A percentile compares a stretch with the other conserved stretches of the same genome.
Conservation (phyloP, 1,140 invertebrate species). For the Leptinotarsa texana region DNA sequence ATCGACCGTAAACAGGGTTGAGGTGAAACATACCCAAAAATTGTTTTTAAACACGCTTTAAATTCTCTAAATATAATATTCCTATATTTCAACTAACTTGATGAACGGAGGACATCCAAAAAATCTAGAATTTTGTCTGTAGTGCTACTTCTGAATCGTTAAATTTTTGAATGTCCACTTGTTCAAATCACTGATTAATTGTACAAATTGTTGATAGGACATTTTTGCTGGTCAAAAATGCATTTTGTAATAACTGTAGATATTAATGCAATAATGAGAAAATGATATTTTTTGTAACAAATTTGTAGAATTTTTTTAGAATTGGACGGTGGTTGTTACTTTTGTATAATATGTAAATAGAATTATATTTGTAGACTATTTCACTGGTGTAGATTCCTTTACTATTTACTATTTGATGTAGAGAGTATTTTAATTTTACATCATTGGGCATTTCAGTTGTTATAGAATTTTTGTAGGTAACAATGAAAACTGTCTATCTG, state of each 20-base stretch:
- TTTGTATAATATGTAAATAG: slow-evolving; percentile 31
- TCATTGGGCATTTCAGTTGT: neutral
- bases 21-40: neutral
- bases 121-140: too few species aligned
- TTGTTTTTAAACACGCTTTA: slow-evolving; percentile 38
- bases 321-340: slow-evolving; percentile 26
- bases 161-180: neutral
- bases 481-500: neutral
- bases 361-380: neutral
- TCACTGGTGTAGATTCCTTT: neutral
- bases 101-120: too few species aligned
- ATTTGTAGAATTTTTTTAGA: slow-evolving; percentile 26
- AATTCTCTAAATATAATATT: slow-evolving; percentile 3
- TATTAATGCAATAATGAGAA: slow-evolving; percentile 36
- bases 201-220: slow-evolving; percentile 25
- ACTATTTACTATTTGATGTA: neutral
- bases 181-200: slow-evolving; percentile 3
- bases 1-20: slow-evolving; percentile 18
- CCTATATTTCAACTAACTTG: neutral
- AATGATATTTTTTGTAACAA: slow-evolving; percentile 25
- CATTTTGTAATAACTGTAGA: slow-evolving; percentile 38
- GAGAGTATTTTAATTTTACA: neutral
- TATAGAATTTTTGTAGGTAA: neutral
- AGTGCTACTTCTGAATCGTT: too few species aligned
- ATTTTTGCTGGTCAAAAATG: slow-evolving; percentile 47